Percentiles rank a stretch among this genome's conserved stretches.
phyloP scores from a whole-genome alignment of 2,797 vertebrate genomes.

The Argentina silus region DNA sequence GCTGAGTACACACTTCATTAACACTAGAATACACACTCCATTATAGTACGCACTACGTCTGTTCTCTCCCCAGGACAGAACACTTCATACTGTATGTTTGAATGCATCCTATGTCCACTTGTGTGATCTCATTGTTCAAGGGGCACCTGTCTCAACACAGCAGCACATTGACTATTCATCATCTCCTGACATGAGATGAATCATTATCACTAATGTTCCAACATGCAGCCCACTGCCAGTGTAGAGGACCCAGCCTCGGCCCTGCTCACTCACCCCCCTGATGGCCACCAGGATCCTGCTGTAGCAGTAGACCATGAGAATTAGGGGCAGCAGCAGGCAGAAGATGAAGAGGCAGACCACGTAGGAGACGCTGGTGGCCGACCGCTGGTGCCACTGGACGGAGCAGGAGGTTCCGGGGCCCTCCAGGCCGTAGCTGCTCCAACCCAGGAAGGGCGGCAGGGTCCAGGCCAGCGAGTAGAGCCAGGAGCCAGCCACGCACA shows the following conservation, averaged over 20 bases:
- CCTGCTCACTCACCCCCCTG: constrained; percentile 69
- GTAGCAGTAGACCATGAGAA: constrained; percentile 80
- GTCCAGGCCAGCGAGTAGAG: constrained; percentile 80
- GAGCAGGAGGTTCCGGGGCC: constrained; percentile 81
- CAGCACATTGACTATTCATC: too few species aligned
- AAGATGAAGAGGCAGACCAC: constrained; percentile 83
- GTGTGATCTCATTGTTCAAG: too few species aligned
- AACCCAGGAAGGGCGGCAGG: constrained; percentile 75
- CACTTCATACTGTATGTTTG: too few species aligned
- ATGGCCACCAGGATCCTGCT: constrained; percentile 73
- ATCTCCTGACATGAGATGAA: too few species aligned
- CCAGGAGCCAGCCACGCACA: constrained; percentile 78
- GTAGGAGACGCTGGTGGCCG: constrained; percentile 72
- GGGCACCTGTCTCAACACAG: too few species aligned
- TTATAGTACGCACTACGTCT: too few species aligned
- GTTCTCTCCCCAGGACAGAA: too few species aligned
- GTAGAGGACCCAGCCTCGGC: background rate
- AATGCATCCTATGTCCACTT: too few species aligned
- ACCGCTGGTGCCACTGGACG: constrained; percentile 79
- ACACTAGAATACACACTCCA: too few species aligned
- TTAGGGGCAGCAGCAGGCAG: constrained; percentile 79
- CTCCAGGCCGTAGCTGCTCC: constrained; percentile 83
- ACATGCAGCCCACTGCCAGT: too few species aligned
- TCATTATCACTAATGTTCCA: too few species aligned
- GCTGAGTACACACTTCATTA: too few species aligned